phyloP scores from a whole-genome alignment of 1,140 invertebrate species.

The Zaprionus camerounensis region DNA sequence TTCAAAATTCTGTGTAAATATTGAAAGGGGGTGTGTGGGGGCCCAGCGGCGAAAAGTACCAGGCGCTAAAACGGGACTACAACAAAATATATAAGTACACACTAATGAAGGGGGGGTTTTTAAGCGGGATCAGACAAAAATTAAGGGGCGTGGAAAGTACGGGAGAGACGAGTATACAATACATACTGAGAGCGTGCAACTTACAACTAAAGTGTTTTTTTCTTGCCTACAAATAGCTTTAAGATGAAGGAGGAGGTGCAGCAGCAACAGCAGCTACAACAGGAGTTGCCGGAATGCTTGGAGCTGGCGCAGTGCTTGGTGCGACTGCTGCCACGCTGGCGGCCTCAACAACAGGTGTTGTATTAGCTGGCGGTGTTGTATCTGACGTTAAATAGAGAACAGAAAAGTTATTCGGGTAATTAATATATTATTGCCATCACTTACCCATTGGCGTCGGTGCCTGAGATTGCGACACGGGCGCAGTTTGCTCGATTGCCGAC shows the following conservation, averaged over 20 bases:
- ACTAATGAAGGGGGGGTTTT: constrained; percentile 23
- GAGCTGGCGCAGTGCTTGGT: constrained; percentile 32
- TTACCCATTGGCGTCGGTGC: constrained; percentile 74
- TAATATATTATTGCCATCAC: neutral
- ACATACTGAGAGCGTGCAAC: constrained; percentile 76
- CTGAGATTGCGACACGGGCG: constrained; percentile 53
- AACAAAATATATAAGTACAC: constrained; percentile 39
- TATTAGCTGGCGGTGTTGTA: constrained; percentile 66
- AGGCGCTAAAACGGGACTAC: constrained; percentile 19
- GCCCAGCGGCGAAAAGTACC: neutral
- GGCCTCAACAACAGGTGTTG: constrained; percentile 45
- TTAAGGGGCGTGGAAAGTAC: constrained; percentile 20
- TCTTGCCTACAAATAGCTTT: constrained; percentile 59
- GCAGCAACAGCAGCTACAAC: constrained; percentile 35
- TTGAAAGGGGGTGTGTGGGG: constrained; percentile 10
- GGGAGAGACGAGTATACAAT: constrained; percentile 57
- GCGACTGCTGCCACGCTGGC: constrained; percentile 30
- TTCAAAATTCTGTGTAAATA: constrained; percentile 50
- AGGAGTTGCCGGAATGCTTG: constrained; percentile 64
- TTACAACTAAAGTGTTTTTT: constrained; percentile 60
- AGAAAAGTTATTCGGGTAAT: too few species aligned
- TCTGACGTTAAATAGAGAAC: constrained; percentile 36
- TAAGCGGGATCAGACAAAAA: constrained; percentile 35
- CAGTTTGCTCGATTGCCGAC: constrained; percentile 25
- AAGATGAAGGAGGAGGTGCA: constrained; percentile 58